These are phyloP conservation scores for Acanthosepion pharaonis DNA, from an alignment of 2,888 invertebrate genomes.

Conservation along the genomic window DNA sequence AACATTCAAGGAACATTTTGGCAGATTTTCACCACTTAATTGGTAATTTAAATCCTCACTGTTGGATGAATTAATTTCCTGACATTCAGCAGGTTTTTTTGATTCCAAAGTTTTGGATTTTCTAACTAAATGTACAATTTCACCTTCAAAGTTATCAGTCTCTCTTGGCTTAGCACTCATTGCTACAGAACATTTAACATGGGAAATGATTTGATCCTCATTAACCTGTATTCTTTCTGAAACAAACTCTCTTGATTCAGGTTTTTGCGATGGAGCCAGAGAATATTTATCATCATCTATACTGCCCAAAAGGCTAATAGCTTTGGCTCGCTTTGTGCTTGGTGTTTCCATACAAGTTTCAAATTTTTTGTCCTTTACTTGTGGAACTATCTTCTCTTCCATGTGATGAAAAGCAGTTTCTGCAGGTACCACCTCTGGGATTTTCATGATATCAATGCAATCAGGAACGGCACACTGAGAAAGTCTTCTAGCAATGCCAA, in stretches of 20 bases:
- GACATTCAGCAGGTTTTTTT: background rate
- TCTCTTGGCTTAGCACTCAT: background rate
- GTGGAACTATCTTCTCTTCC: background rate
- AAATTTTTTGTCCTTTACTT: background rate
- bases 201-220: background rate
- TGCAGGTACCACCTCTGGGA: background rate
- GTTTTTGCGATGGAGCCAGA: background rate
- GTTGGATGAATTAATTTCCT: background rate
- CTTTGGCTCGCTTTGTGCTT: background rate
- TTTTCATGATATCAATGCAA: slow-evolving; percentile 21
- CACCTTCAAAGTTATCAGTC: background rate
- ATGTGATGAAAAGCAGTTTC: background rate
- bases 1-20: background rate
- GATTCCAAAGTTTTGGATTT: background rate
- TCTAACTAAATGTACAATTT: background rate
- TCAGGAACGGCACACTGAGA: background rate
- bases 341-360: background rate
- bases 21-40: background rate
- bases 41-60: background rate
- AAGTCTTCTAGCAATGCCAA: background rate
- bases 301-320: background rate
- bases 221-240: background rate
- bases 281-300: background rate
- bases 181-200: background rate
- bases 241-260: background rate